Conservation (phyloP, 1,140 invertebrate species). For the Drosophila asahinai region DNA sequence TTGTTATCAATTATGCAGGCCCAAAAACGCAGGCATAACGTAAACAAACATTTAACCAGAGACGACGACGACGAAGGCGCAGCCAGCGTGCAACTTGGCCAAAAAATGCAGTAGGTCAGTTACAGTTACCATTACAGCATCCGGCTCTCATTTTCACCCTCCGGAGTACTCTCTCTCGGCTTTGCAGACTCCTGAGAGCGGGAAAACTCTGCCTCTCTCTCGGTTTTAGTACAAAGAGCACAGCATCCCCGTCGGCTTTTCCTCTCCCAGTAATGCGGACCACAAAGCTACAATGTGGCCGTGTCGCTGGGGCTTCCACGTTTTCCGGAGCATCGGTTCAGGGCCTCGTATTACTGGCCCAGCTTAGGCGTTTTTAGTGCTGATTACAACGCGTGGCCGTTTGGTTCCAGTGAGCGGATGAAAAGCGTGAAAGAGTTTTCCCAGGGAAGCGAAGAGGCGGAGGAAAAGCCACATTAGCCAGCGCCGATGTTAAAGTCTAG, state of each 20-base stretch:
- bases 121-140: slow-evolving; percentile 51
- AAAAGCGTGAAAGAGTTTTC: slow-evolving; percentile 16
- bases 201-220: neutral
- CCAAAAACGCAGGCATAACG: slow-evolving; percentile 69
- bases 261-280: slow-evolving; percentile 20
- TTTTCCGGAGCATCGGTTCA: slow-evolving; percentile 25
- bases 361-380: slow-evolving; percentile 76
- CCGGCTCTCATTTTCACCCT: slow-evolving; percentile 29
- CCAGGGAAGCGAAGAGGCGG: slow-evolving; percentile 14
- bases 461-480: slow-evolving; percentile 13
- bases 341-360: slow-evolving; percentile 60
- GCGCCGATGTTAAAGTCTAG: slow-evolving; percentile 34
- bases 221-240: slow-evolving; percentile 70
- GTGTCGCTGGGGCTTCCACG: slow-evolving; percentile 5
- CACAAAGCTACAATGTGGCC: slow-evolving; percentile 62
- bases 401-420: slow-evolving; percentile 71
- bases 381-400: slow-evolving; percentile 81
- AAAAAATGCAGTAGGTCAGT: slow-evolving; percentile 74
- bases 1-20: slow-evolving; percentile 74
- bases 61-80: slow-evolving; percentile 10
- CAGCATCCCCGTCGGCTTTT: slow-evolving; percentile 45
- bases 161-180: neutral
- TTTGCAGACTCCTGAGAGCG: slow-evolving; percentile 33
- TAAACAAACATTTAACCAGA: slow-evolving; percentile 73
- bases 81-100: slow-evolving; percentile 47